Percentiles rank a stretch among this genome's conserved stretches.
These are phyloP conservation scores for Cotesia chilonis DNA, from an alignment of 1,140 invertebrate genomes.

Conservation along the genomic window DNA sequence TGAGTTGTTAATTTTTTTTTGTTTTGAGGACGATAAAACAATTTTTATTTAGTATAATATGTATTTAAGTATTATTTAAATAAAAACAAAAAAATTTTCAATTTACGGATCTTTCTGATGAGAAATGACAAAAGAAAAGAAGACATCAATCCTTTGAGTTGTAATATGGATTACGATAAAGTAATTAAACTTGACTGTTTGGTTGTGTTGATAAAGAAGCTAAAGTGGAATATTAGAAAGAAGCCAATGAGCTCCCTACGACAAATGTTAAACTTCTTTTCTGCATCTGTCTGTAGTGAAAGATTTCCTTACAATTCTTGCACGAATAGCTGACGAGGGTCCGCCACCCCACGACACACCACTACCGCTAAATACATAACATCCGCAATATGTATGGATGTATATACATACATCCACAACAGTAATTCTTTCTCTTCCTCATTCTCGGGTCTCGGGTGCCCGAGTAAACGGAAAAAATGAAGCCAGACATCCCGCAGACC, in stretches of 20 bases:
- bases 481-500: constrained; percentile 62
- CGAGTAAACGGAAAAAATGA: constrained; percentile 43
- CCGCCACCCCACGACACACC: constrained; percentile 1
- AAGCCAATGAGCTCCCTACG: neutral
- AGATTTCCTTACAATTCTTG: constrained; percentile 27
- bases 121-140: too few species aligned
- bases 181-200: too few species aligned
- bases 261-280: constrained; percentile 7
- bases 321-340: constrained; percentile 55
- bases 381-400: neutral
- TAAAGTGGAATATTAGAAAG: too few species aligned
- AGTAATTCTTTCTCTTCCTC: constrained; percentile 25
- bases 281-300: constrained; percentile 13
- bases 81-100: too few species aligned
- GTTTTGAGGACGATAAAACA: neutral
- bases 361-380: too few species aligned
- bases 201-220: too few species aligned
- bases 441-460: constrained; percentile 21
- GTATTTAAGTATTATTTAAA: too few species aligned
- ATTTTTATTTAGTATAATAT: too few species aligned
- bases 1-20: neutral
- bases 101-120: too few species aligned
- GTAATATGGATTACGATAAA: too few species aligned
- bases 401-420: constrained; percentile 41
- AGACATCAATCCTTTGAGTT: too few species aligned